Base-by-base conservation (phyloP, 2,888 invertebrate genomes). In the Campoplex nolae region DNA sequence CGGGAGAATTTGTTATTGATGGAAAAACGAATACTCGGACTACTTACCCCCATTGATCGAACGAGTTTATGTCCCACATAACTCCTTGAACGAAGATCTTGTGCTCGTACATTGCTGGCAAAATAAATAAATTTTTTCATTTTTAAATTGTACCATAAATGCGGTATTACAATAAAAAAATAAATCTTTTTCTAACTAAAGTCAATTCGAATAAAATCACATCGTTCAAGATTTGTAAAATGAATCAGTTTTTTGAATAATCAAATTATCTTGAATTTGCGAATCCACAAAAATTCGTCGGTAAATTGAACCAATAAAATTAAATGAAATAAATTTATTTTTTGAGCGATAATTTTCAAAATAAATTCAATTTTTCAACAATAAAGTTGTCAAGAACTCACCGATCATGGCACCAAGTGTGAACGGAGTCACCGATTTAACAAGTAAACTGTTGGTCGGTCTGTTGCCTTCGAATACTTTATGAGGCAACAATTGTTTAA, bases 41-140 rank as follows among this genome's bases (percentile, higher is more conserved):
- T 23, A 94, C 96, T 95, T 94, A 97, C 97, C 99, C 99, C 99
- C 99, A 99, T 93, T 99, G 99, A 95, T 99, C 99, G 95, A 97
- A 99, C 0, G 99, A 99, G 95, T 99, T 99, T 93, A 99, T 99
- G 95, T 99, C 98, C 99, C 99, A 99, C 92, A 99, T 98, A 71
- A 98, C 97, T 67, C 99, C 99, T 95, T 99, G 99, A 0, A 98
- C 97, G 95, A 99, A 99, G 92, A 99, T 99, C 95, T 99, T 99
- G 95, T 99, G 99, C 94, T 99, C 99, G 95, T 99, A 99, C 95
- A 98, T 96, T 0, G 98, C 99, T 98, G 95, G 71, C 54, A 51
- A 80, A 35, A 58, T 16, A 62, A 56, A 23, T 76, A 0, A 13
- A 16, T 16, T 48, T 48, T 48, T 48, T 16, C 3, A 3, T 4